A percentile compares a stretch with the other conserved stretches of the same genome.
Conservation (phyloP, 2,113 vertebrate species). For the Siniperca chuatsi region DNA sequence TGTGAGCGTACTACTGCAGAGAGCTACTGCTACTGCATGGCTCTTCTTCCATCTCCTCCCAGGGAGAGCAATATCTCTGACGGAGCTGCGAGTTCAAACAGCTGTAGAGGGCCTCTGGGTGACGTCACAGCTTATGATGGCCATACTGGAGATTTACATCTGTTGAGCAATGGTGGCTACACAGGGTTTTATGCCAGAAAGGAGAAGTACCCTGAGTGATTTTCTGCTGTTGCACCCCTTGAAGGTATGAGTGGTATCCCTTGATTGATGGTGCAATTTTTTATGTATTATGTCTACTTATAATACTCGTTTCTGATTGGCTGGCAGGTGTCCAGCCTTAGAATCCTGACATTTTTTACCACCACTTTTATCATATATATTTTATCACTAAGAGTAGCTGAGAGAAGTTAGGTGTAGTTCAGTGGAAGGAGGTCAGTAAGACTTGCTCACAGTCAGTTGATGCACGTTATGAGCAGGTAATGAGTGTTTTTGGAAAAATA, state of each 20-base stretch:
- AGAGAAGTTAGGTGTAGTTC: too few species aligned
- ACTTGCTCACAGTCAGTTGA: too few species aligned
- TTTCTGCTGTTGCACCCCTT: background rate
- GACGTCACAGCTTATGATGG: slow-evolving; percentile 5
- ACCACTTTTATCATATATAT: too few species aligned
- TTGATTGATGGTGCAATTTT: background rate
- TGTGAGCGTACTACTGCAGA: background rate
- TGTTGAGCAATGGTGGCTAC: background rate
- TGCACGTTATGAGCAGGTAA: too few species aligned
- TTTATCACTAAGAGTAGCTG: too few species aligned
- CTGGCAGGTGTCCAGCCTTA: background rate
- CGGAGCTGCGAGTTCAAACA: slow-evolving; percentile 48
- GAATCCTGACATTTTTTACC: too few species aligned
- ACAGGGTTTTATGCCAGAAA: background rate
- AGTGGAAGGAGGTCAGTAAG: too few species aligned
- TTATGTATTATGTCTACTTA: background rate
- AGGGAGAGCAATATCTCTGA: slow-evolving; percentile 1
- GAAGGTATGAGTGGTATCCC: background rate
- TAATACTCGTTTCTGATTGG: background rate
- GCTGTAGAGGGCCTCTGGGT: background rate
- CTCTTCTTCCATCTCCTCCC: slow-evolving; percentile 10
- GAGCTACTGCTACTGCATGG: slow-evolving; percentile 26
- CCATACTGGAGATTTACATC: background rate
- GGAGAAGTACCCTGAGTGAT: background rate
- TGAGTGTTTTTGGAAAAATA: too few species aligned